Evolutionary conservation across 2,888 invertebrate species (phyloP).

Genomic region (Vandiemenella viatica): DNA sequence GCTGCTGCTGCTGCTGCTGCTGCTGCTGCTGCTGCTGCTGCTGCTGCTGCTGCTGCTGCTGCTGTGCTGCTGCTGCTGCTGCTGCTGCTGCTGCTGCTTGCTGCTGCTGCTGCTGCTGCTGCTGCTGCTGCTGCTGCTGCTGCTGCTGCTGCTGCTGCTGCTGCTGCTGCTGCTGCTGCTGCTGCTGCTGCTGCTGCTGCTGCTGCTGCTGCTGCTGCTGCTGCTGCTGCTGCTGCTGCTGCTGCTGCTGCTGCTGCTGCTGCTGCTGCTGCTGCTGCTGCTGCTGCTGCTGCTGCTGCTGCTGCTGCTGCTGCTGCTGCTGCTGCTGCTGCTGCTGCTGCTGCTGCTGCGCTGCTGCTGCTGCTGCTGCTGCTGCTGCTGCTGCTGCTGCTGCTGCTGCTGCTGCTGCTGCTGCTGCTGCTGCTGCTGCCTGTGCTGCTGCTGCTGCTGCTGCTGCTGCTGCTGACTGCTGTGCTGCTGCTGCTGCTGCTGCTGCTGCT

Average conservation of each 20-base stretch:
- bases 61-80: too few species aligned
- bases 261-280: background rate
- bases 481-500: background rate
- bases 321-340: too few species aligned
- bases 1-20: background rate
- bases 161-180: background rate
- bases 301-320: background rate
- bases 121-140: background rate
- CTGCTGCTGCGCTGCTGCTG: too few species aligned
- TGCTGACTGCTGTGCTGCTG: too few species aligned
- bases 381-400: too few species aligned
- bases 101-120: background rate
- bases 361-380: too few species aligned
- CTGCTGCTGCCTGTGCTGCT: too few species aligned
- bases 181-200: background rate
- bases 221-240: background rate
- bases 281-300: background rate
- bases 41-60: background rate
- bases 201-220: background rate
- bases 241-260: background rate
- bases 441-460: too few species aligned
- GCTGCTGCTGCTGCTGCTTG: too few species aligned
- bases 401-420: too few species aligned
- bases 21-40: background rate
- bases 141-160: background rate